Base-by-base conservation (phyloP, 2,113 vertebrate species). In the Brachypteracias leptosomus region DNA sequence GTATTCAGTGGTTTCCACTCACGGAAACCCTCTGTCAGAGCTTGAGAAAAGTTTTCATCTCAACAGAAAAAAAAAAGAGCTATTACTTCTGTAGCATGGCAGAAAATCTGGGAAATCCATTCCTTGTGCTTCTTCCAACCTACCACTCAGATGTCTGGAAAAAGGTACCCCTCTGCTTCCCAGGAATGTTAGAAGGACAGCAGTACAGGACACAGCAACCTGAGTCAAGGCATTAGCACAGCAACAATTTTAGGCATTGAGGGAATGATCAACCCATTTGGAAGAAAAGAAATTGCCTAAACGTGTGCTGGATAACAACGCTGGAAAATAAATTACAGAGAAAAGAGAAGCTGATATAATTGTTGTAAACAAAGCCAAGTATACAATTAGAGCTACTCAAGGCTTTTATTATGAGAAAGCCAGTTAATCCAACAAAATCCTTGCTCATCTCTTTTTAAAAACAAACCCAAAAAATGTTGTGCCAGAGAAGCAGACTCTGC, bases 321-420 rank as follows among this genome's bases (percentile, higher is more conserved):
- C 33, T 91, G 51, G 55, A 42, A 85, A 89, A 96, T 91, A 95
- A 96, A 91, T 94, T 73, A 68, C 59, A 82, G 68, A 73, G 87
- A 73, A 88, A 72, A 94, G 78, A 93, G 81, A 85, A 73, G 71
- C 88, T 89, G 88, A 79, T 90, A 66, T 52, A 91, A 97, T 87
- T 84, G 77, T 70, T 82, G 91, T 93, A 95, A 97, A 96, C 89
- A 95, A 96, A 96, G 88, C 63, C 93, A 90, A 95, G 91, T 88
- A 85, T 89, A 91, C 91, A 96, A 96, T 97, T 95, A 93, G 67
- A 94, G 78, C 55, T 88, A 88, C 91, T 95, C 67, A 95, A 93
- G 78, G 82, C 88, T 95, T 88, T 93, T 76, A 91, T 95, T 93
- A 85, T 38, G 88, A 94, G 89, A 91, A 88, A 95, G 55, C 42